phyloP scores from a whole-genome alignment of 2,797 vertebrate species.

The Pangasius sanitwongsei region DNA sequence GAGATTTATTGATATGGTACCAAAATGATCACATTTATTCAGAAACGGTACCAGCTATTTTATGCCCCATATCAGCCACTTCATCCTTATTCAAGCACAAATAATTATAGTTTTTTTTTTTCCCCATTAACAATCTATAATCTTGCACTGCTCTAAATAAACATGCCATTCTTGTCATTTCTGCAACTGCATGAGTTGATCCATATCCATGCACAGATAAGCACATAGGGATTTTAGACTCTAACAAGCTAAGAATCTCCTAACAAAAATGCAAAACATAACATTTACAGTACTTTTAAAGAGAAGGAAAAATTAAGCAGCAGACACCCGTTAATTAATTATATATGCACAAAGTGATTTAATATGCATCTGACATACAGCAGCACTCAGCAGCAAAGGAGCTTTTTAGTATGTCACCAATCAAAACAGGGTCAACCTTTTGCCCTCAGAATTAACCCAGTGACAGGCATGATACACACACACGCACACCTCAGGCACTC shows the following conservation, averaged over 20 bases:
- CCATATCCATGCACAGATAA: not conserved
- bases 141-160: not conserved
- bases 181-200: not conserved
- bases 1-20: not conserved
- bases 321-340: conserved; percentile 26
- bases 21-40: not conserved
- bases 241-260: not conserved
- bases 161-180: not conserved
- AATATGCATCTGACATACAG: conserved; percentile 33
- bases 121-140: not conserved
- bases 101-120: not conserved
- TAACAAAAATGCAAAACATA: not conserved
- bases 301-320: not conserved
- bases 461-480: conserved; percentile 22
- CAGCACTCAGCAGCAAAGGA: conserved; percentile 1
- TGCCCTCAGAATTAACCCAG: conserved; percentile 43
- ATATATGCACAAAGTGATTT: conserved; percentile 21
- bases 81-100: not conserved
- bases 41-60: not conserved
- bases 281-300: not conserved
- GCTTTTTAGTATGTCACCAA: conserved; percentile 32
- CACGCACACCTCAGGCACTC: conserved; percentile 35
- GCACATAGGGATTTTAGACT: not conserved
- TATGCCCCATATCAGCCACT: not conserved
- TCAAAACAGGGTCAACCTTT: conserved; percentile 40